Percentiles rank a stretch among this genome's conserved stretches.
Evolutionary conservation across 2,797 vertebrate species (phyloP).

Genomic region (Microctenopoma steveboyesi): DNA sequence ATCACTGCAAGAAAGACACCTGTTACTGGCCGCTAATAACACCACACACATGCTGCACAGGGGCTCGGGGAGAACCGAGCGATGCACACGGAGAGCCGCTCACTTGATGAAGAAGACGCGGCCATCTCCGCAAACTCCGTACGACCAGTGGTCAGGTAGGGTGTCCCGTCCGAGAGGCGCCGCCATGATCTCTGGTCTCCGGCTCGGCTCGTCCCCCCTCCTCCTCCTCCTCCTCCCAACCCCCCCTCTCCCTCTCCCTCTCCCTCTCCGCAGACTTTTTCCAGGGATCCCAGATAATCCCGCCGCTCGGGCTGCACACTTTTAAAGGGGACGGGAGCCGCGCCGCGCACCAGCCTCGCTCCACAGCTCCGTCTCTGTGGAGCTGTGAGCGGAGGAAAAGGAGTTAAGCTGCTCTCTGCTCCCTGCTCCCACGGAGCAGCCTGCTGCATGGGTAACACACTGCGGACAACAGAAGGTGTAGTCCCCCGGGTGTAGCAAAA

Average conservation of each 20-base stretch:
- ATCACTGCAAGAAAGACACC: conserved; percentile 93
- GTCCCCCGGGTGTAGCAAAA: not conserved
- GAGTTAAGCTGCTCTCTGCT: conserved; percentile 1
- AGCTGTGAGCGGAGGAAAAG: conserved; percentile 43
- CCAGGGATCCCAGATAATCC: conserved; percentile 71
- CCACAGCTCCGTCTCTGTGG: conserved; percentile 17
- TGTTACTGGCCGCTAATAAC: conserved; percentile 83
- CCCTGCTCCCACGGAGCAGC: not conserved
- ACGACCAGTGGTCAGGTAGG: conserved; percentile 95
- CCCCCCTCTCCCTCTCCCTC: conserved; percentile 50
- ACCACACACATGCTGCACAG: conserved; percentile 1
- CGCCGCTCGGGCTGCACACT: conserved; percentile 77
- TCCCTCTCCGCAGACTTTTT: conserved; percentile 70
- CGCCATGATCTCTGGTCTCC: conserved; percentile 89
- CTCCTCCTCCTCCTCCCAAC: conserved; percentile 33
- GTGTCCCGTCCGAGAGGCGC: conserved; percentile 92
- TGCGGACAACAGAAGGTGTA: conserved; percentile 26
- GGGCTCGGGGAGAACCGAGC: not conserved
- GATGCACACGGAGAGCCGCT: conserved; percentile 55
- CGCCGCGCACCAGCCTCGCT: conserved; percentile 44
- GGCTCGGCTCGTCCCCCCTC: conserved; percentile 53
- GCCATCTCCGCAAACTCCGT: conserved; percentile 94
- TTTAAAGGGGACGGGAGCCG: conserved; percentile 84
- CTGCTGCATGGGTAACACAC: conserved; percentile 16
- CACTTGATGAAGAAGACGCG: conserved; percentile 97